A percentile compares a stretch with the other conserved stretches of the same genome.
Conservation (phyloP, 23 tunicate genomes). For the Halocynthia roretzi region DNA sequence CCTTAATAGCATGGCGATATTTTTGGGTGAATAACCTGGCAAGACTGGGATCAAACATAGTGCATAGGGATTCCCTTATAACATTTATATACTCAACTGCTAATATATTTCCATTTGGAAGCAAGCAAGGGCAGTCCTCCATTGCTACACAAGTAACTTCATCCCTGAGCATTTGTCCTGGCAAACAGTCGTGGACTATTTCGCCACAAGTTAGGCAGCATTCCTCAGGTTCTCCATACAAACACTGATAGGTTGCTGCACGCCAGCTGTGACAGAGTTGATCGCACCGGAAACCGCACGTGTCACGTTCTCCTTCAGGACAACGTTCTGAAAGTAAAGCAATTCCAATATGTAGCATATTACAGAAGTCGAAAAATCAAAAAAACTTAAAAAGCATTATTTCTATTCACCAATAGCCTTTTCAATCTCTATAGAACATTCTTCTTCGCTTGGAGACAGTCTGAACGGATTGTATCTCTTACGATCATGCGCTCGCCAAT, state of each 20-base stretch:
- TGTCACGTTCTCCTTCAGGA: slow-evolving; percentile 44
- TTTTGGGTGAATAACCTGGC: too few species aligned
- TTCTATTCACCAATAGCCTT: slow-evolving; percentile 60
- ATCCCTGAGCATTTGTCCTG: slow-evolving; percentile 66
- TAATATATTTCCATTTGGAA: slow-evolving; percentile 84
- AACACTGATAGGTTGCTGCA: slow-evolving; percentile 88
- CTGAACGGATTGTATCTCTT: slow-evolving; percentile 79
- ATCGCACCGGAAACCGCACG: slow-evolving; percentile 78
- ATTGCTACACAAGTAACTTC: slow-evolving; percentile 57
- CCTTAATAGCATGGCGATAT: too few species aligned
- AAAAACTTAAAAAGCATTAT: not conserved
- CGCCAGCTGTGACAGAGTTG: slow-evolving; percentile 95
- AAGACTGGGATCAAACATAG: too few species aligned
- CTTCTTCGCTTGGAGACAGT: slow-evolving; percentile 52
- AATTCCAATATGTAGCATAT: not conserved
- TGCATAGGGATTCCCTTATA: slow-evolving; percentile 10
- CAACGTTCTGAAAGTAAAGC: slow-evolving; percentile 46
- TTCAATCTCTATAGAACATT: slow-evolving; percentile 58
- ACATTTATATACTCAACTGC: slow-evolving; percentile 31
- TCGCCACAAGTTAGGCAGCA: slow-evolving; percentile 90
- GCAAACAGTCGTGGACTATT: slow-evolving; percentile 32
- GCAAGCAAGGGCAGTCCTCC: slow-evolving; percentile 85
- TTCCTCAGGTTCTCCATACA: slow-evolving; percentile 44
- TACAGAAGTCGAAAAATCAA: too few species aligned
- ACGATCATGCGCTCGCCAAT: slow-evolving; percentile 49